phyloP scores from a whole-genome alignment of 2,113 vertebrate species.

The Brienomyrus longianalis region DNA sequence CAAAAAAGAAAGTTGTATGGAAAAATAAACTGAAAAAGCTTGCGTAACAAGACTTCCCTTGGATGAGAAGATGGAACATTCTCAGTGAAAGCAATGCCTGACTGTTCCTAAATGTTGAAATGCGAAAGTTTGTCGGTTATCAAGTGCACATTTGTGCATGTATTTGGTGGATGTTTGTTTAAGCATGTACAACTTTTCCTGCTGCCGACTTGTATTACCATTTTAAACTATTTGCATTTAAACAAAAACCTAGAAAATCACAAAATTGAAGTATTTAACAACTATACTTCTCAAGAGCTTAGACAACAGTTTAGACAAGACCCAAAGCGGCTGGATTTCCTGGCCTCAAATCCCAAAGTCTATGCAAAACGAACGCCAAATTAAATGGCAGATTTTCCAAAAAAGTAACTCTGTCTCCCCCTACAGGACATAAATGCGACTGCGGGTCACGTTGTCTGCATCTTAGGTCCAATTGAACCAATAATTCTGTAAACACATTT shows the following conservation, averaged over 20 bases:
- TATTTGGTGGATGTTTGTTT: background rate
- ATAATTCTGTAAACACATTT: background rate
- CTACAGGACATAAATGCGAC: constrained; percentile 11
- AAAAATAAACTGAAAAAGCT: background rate
- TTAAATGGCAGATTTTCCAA: background rate
- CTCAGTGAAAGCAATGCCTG: background rate
- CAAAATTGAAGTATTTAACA: background rate
- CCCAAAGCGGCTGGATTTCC: background rate
- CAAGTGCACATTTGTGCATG: background rate
- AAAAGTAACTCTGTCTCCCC: constrained; percentile 15
- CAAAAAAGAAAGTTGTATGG: background rate
- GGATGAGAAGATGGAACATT: background rate
- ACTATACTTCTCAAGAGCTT: background rate
- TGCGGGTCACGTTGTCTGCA: background rate
- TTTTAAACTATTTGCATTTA: background rate
- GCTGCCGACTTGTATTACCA: background rate
- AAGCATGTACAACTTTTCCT: background rate
- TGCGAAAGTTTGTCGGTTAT: background rate
- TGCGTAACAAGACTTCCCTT: background rate
- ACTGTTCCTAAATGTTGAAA: background rate
- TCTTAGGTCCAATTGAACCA: background rate
- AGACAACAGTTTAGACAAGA: background rate
- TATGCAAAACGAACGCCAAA: background rate
- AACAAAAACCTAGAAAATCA: background rate
- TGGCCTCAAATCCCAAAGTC: background rate